These are phyloP conservation scores for Drosophila melanosoma DNA, from an alignment of 2,888 invertebrate species.

Conservation along the genomic window DNA sequence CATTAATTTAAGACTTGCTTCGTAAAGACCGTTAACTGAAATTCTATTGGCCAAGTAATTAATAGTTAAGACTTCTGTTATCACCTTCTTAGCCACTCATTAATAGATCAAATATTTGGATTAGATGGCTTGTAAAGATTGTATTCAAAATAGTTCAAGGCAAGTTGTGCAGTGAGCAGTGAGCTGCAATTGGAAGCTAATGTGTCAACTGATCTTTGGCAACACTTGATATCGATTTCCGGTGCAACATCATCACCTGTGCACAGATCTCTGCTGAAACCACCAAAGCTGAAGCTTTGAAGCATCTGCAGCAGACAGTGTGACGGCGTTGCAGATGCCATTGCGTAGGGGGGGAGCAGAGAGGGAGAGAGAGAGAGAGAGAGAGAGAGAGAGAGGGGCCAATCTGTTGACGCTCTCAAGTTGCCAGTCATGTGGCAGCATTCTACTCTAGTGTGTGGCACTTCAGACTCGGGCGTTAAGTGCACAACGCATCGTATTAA, in stretches of 20 bases:
- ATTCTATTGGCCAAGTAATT: background rate
- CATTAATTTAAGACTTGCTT: background rate
- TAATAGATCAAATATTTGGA: slow-evolving; percentile 28
- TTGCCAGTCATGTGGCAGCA: slow-evolving; percentile 80
- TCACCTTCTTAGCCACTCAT: background rate
- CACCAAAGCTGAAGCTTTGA: slow-evolving; percentile 18
- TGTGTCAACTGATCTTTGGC: slow-evolving; percentile 60
- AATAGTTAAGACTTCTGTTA: background rate
- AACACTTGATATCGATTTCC: slow-evolving; percentile 65
- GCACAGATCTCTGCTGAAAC: slow-evolving; percentile 14
- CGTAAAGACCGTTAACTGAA: background rate
- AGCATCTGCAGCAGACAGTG: slow-evolving; percentile 59
- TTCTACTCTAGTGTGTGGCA: slow-evolving; percentile 81
- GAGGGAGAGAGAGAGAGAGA: too few species aligned
- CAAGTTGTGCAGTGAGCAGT: slow-evolving; percentile 24
- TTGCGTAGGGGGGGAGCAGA: background rate
- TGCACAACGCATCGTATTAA: slow-evolving; percentile 79
- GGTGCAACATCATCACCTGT: slow-evolving; percentile 66
- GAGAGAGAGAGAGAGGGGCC: too few species aligned
- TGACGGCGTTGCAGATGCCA: slow-evolving; percentile 52
- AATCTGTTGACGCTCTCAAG: slow-evolving; percentile 50
- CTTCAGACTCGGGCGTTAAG: slow-evolving; percentile 72
- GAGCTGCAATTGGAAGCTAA: slow-evolving; percentile 55
- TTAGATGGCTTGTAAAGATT: background rate
- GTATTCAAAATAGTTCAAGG: slow-evolving; percentile 5